A percentile compares a stretch with the other conserved stretches of the same genome.
Evolutionary conservation across 2,113 vertebrate genomes (phyloP).

Genomic region (Chlorodrepanis virens): DNA sequence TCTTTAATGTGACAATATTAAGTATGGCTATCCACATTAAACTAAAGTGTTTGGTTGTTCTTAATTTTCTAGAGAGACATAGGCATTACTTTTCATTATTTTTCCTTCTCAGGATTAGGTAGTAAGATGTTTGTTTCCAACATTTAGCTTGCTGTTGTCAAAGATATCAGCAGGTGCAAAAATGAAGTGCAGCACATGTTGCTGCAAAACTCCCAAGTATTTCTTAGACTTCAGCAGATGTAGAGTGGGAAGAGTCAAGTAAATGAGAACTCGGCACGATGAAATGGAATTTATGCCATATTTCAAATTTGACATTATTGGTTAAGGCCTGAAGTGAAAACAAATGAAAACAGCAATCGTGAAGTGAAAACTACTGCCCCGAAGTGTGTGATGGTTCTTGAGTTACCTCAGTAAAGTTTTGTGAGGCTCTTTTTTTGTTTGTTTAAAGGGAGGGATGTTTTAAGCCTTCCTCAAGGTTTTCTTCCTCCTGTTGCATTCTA

Average conservation of each 20-base stretch:
- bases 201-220: neutral
- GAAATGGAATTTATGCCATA: conserved; percentile 35
- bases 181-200: conserved; percentile 21
- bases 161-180: conserved; percentile 33
- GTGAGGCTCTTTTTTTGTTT: neutral
- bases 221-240: conserved; percentile 36
- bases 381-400: neutral
- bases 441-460: neutral
- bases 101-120: neutral
- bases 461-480: neutral
- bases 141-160: neutral
- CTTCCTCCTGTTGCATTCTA: neutral
- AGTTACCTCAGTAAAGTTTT: neutral
- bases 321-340: conserved; percentile 28
- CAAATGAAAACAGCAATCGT: conserved; percentile 1
- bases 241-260: conserved; percentile 61
- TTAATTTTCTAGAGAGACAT: neutral
- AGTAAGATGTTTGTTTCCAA: conserved; percentile 10
- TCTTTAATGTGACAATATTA: neutral
- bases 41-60: neutral
- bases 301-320: conserved; percentile 31
- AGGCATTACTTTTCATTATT: neutral
- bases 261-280: conserved; percentile 17
- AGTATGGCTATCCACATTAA: neutral
- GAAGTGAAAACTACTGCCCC: neutral